A percentile compares a stretch with the other conserved stretches of the same genome.
Conservation (phyloP, 1,140 invertebrate genomes). For the Pseudoatta argentina region DNA sequence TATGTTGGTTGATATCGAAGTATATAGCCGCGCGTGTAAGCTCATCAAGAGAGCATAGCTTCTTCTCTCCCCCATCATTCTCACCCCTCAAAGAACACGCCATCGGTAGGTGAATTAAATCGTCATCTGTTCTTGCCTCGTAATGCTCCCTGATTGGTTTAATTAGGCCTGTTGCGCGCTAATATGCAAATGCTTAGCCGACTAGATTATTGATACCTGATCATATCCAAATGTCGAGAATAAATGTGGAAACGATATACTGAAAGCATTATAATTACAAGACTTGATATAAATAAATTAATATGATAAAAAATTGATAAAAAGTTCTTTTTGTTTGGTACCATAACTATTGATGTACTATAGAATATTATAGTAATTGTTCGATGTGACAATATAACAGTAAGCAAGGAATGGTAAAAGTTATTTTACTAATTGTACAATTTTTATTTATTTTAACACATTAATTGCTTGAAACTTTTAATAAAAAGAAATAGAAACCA, state of each 20-base stretch:
- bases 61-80: slow-evolving; percentile 17
- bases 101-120: slow-evolving; percentile 77
- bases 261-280: slow-evolving; percentile 3
- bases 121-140: slow-evolving; percentile 80
- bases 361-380: neutral
- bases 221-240: slow-evolving; percentile 23
- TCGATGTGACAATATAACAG: neutral
- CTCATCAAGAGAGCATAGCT: slow-evolving; percentile 50
- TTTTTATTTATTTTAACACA: neutral
- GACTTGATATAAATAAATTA: slow-evolving; percentile 13
- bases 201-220: slow-evolving; percentile 35
- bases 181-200: slow-evolving; percentile 46
- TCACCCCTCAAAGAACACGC: slow-evolving; percentile 60
- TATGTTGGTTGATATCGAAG: slow-evolving; percentile 36
- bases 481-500: neutral
- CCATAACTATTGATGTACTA: neutral
- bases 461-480: neutral
- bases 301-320: neutral
- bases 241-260: slow-evolving; percentile 41
- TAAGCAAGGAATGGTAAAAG: neutral
- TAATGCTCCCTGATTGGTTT: slow-evolving; percentile 80
- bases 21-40: slow-evolving; percentile 46
- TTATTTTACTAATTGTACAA: neutral
- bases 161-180: slow-evolving; percentile 74
- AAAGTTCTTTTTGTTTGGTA: neutral